phyloP scores from a whole-genome alignment of 1,140 invertebrate genomes.

The Orius laevigatus region DNA sequence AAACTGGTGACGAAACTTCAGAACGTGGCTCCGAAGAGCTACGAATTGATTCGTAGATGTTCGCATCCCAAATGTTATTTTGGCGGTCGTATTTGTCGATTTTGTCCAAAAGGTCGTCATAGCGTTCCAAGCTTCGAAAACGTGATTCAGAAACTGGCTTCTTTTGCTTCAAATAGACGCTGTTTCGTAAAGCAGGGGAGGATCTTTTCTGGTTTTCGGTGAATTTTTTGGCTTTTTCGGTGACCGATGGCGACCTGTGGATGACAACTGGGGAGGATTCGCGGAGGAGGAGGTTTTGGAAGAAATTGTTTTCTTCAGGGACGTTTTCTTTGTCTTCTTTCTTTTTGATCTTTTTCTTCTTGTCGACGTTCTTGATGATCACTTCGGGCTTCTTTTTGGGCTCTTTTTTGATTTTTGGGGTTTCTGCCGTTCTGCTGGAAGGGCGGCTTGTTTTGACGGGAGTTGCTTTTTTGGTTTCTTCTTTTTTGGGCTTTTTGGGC shows the following conservation, averaged over 20 bases:
- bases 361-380: slow-evolving; percentile 21
- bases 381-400: slow-evolving; percentile 18
- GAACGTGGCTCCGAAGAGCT: slow-evolving; percentile 31
- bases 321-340: slow-evolving; percentile 24
- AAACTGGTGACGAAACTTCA: slow-evolving; percentile 30
- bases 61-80: slow-evolving; percentile 23
- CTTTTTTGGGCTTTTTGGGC: too few relatives aligned
- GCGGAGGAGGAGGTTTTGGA: slow-evolving; percentile 47
- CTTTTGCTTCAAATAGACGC: slow-evolving; percentile 41
- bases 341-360: slow-evolving; percentile 20
- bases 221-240: slow-evolving; percentile 44
- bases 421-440: slow-evolving; percentile 7
- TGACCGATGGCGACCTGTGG: slow-evolving; percentile 33
- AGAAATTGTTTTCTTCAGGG: slow-evolving; percentile 36
- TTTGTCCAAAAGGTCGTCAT: slow-evolving; percentile 25
- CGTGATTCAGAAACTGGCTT: slow-evolving; percentile 52
- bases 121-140: slow-evolving; percentile 46
- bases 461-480: slow-evolving; percentile 4
- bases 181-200: slow-evolving; percentile 36
- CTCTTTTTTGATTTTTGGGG: slow-evolving; percentile 16
- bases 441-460: slow-evolving; percentile 3
- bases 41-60: slow-evolving; percentile 24
- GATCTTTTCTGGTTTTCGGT: slow-evolving; percentile 23
- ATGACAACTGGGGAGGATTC: slow-evolving; percentile 20
- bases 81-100: slow-evolving; percentile 29